A percentile compares a stretch with the other conserved stretches of the same genome.
Evolutionary conservation across 2,113 vertebrate genomes (phyloP).

Genomic region (Amphilophus citrinellus): DNA sequence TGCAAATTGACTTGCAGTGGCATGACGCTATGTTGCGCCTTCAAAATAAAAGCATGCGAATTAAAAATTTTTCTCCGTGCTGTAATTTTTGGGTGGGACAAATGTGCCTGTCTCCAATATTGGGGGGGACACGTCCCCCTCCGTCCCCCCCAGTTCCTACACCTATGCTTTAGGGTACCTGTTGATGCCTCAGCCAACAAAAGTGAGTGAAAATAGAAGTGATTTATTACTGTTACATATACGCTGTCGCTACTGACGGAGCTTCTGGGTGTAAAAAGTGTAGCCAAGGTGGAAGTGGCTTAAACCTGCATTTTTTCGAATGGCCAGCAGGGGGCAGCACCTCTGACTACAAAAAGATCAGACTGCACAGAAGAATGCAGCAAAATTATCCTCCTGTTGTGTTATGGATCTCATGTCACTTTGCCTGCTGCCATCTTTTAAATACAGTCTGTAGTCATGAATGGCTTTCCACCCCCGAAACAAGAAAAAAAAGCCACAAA

Average conservation of each 20-base stretch:
- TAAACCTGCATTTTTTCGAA: background rate
- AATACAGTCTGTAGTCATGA: background rate
- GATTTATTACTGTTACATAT: background rate
- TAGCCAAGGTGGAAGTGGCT: background rate
- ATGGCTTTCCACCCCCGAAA: accelerated
- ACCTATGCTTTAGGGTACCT: background rate
- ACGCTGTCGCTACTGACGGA: background rate
- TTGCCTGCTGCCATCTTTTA: background rate
- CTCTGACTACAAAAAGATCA: too few relatives aligned
- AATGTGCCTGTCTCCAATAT: too few relatives aligned
- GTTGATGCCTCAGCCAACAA: background rate
- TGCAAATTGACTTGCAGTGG: too few relatives aligned
- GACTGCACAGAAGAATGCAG: accelerated
- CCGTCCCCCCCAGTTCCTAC: too few relatives aligned
- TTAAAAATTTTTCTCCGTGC: too few relatives aligned
- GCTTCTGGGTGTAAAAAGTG: background rate
- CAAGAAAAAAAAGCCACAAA: background rate
- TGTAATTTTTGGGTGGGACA: too few relatives aligned
- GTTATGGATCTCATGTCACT: too few relatives aligned
- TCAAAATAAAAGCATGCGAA: too few relatives aligned
- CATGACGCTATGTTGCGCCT: too few relatives aligned
- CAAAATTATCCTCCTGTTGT: background rate
- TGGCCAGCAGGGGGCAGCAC: background rate
- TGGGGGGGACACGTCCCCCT: too few relatives aligned
- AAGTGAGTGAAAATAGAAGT: background rate